Conservation (phyloP, 2,888 invertebrate genomes). For the Tachina lurida region DNA sequence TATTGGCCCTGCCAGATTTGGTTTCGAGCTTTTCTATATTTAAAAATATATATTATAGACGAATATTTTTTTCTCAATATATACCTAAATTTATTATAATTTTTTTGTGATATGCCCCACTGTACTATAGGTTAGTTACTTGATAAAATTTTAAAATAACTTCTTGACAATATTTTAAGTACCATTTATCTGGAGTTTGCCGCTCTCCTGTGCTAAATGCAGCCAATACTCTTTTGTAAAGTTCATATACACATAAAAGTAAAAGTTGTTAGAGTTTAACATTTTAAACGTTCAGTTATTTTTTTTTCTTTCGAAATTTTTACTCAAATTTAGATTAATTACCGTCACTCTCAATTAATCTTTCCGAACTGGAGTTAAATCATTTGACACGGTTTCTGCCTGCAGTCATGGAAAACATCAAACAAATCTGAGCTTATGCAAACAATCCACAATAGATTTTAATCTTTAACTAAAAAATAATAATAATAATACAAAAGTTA, state of each 20-base stretch:
- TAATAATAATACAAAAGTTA: neutral
- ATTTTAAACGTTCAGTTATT: neutral
- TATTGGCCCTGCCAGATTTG: too few relatives aligned
- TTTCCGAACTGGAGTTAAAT: neutral
- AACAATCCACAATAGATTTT: slow-evolving; percentile 19
- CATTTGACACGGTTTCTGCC: slow-evolving; percentile 8
- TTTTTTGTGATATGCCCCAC: too few relatives aligned
- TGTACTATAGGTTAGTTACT: too few relatives aligned
- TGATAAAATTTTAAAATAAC: too few relatives aligned
- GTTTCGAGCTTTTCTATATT: too few relatives aligned
- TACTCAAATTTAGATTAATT: neutral
- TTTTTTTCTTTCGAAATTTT: neutral
- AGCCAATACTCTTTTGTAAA: too few relatives aligned
- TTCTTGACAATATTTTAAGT: too few relatives aligned
- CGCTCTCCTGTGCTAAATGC: neutral
- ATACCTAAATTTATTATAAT: too few relatives aligned
- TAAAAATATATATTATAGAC: too few relatives aligned
- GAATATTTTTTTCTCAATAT: too few relatives aligned
- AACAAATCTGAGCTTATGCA: slow-evolving; percentile 1
- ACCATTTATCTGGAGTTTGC: neutral
- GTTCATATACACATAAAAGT: neutral
- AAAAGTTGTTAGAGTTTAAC: neutral
- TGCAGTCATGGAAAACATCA: neutral
- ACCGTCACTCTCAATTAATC: neutral
- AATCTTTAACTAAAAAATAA: slow-evolving; percentile 3